These are phyloP conservation scores for Amblyteles armatorius DNA, from an alignment of 2,888 invertebrate genomes.

Conservation along the genomic window DNA sequence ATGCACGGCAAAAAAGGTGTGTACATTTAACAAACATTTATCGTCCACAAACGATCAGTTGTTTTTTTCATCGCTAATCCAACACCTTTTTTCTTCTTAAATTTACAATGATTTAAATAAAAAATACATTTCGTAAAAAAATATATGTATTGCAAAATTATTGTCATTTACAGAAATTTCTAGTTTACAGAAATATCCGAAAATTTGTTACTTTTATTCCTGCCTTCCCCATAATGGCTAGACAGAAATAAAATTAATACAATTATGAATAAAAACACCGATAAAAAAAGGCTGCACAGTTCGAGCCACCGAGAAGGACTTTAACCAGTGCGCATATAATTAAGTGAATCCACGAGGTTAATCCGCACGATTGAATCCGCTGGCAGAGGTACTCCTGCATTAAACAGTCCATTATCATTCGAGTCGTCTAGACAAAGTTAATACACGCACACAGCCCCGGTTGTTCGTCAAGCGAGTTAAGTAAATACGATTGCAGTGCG, in stretches of 20 bases:
- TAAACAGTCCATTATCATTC: constrained; percentile 54
- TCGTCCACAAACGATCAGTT: background rate
- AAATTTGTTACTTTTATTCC: background rate
- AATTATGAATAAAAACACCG: background rate
- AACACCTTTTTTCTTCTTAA: background rate
- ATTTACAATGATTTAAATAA: background rate
- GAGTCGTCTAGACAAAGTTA: constrained; percentile 62
- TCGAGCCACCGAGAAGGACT: background rate
- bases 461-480: constrained; percentile 34
- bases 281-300: background rate
- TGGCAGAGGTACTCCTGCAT: constrained; percentile 32
- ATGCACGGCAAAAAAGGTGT: background rate
- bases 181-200: too few species aligned
- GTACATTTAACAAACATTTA: background rate
- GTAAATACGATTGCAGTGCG: constrained; percentile 53
- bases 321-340: background rate
- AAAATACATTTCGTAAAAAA: background rate
- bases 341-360: constrained; percentile 29
- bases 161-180: too few species aligned
- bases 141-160: background rate
- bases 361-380: constrained; percentile 53
- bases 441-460: constrained; percentile 31
- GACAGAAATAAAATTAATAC: too few species aligned
- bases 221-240: background rate
- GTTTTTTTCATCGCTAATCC: background rate